A percentile compares a stretch with the other conserved stretches of the same genome.
phyloP scores from a whole-genome alignment of 2,888 invertebrate species.

The Vesta saturnalis region DNA sequence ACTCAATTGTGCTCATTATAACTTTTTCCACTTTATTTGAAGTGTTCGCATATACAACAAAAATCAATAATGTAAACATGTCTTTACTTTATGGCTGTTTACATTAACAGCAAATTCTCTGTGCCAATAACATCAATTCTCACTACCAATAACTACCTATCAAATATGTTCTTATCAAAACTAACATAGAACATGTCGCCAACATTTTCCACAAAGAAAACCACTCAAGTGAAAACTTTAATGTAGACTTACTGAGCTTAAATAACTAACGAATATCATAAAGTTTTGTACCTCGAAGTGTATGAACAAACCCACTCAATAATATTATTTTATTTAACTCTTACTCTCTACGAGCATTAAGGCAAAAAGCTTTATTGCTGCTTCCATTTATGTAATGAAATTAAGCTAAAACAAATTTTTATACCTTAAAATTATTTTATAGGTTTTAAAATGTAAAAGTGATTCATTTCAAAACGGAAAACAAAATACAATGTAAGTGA shows the following conservation, averaged over 20 bases:
- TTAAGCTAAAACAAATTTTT: too few relatives aligned
- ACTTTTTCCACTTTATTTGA: slow-evolving; percentile 21
- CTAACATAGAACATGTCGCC: neutral
- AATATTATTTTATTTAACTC: too few relatives aligned
- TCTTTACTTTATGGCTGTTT: slow-evolving; percentile 21
- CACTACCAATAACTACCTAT: neutral
- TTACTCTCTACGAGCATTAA: too few relatives aligned
- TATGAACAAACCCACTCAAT: neutral
- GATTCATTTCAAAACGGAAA: too few relatives aligned
- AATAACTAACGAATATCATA: slow-evolving; percentile 1
- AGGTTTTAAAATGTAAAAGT: too few relatives aligned
- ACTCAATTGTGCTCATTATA: slow-evolving; percentile 25
- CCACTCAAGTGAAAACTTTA: slow-evolving; percentile 1
- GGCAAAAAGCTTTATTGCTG: too few relatives aligned
- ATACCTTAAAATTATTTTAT: too few relatives aligned
- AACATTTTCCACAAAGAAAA: neutral
- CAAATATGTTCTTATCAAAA: slow-evolving; percentile 2
- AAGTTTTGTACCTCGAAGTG: neutral
- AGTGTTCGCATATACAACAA: slow-evolving; percentile 10
- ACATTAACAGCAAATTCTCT: slow-evolving; percentile 18
- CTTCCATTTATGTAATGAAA: too few relatives aligned
- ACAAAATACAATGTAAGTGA: too few relatives aligned
- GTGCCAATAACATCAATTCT: neutral
- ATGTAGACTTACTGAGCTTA: neutral
- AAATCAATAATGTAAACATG: slow-evolving; percentile 26